Conservation (phyloP, 1,140 invertebrate genomes). For the Danaus plexippus region DNA sequence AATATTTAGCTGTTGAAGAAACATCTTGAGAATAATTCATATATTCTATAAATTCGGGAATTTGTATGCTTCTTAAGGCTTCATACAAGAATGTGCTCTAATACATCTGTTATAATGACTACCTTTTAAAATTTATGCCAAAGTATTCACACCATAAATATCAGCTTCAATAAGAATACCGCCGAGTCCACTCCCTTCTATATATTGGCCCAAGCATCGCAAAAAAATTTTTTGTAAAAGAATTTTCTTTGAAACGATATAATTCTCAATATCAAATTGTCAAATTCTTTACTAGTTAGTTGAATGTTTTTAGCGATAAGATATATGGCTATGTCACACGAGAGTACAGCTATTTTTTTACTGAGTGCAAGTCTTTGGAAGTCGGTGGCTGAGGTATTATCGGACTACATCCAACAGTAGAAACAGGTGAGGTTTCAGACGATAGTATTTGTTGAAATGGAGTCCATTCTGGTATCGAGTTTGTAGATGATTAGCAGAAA, state of each 20-base stretch:
- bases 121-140: background rate
- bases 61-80: no score
- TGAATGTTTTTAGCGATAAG: no score
- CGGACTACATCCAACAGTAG: background rate
- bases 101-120: constrained; percentile 1
- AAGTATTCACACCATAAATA: constrained; percentile 1
- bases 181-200: constrained; percentile 1
- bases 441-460: no score
- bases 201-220: constrained; percentile 3
- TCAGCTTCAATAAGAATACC: background rate
- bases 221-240: background rate
- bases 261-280: no score
- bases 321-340: no score
- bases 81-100: background rate
- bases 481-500: constrained; percentile 3
- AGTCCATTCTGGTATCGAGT: no score
- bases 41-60: no score
- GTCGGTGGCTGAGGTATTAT: constrained; percentile 2
- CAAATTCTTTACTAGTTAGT: no score
- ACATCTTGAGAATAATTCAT: no score
- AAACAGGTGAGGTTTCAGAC: no score
- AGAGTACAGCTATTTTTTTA: no score
- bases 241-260: background rate
- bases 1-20: constrained; percentile 1
- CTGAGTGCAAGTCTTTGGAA: constrained; percentile 2